A percentile compares a stretch with the other conserved stretches of the same genome.
Conservation (phyloP, 2,888 invertebrate species). For the Xiphydria camelus region DNA sequence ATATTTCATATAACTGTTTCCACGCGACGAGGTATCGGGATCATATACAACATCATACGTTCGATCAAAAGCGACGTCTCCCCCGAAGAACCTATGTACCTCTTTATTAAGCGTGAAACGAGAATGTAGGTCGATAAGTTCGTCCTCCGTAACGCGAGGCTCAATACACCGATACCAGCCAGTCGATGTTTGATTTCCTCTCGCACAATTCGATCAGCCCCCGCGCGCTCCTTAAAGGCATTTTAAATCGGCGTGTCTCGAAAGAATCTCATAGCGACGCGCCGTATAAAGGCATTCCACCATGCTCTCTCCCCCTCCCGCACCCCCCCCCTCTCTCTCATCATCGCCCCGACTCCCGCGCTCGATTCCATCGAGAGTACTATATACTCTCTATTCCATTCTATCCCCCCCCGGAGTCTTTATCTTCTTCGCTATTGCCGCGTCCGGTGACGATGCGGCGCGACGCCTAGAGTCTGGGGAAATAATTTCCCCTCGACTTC, state of each 20-base stretch:
- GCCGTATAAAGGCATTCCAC: conserved; percentile 14
- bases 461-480: no score
- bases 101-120: no score
- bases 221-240: conserved; percentile 18
- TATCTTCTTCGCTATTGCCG: no score
- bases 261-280: conserved; percentile 15
- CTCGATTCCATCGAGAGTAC: conserved; percentile 12
- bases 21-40: no score
- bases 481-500: no score
- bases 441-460: no score
- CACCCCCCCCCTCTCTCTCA: conserved; percentile 6
- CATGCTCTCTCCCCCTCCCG: conserved; percentile 13
- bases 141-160: conserved; percentile 5
- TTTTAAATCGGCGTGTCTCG: conserved; percentile 26
- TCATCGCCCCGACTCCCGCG: conserved; percentile 8
- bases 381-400: conserved; percentile 2
- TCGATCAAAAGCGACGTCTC: no score
- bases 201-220: conserved; percentile 19
- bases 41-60: no score
- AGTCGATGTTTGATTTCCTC: conserved; percentile 6
- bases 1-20: no score
- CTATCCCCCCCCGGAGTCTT: no score
- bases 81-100: no score
- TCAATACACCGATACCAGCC: conserved; percentile 7
- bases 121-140: no score